phyloP scores from a whole-genome alignment of 2,113 vertebrate genomes.

The Pelmatolapia mariae region DNA sequence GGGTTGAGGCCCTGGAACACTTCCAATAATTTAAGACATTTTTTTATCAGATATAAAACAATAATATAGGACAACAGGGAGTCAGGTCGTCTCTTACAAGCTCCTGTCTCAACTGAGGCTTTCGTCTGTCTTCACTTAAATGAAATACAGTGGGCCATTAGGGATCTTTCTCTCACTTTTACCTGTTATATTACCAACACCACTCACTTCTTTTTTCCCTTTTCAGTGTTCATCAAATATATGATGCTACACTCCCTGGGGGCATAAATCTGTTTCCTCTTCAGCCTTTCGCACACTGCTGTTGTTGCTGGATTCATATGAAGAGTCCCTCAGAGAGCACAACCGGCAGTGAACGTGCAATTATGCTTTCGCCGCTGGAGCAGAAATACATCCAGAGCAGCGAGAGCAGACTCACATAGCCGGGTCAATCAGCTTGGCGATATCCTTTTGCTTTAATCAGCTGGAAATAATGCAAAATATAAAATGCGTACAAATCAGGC shows the following conservation, averaged over 20 bases:
- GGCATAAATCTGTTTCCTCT: neutral
- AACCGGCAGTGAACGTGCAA: neutral
- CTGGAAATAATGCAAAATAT: neutral
- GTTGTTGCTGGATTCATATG: neutral
- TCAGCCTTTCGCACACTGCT: neutral
- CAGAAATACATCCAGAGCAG: neutral
- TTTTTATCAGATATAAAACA: neutral
- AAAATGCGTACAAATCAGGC: neutral
- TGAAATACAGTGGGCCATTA: neutral
- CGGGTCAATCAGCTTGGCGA: neutral
- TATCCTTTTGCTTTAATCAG: neutral
- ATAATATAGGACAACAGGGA: neutral
- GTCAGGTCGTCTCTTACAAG: neutral
- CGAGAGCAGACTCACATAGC: neutral
- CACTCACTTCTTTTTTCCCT: neutral
- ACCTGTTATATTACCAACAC: neutral
- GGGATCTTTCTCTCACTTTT: neutral
- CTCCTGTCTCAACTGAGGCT: neutral
- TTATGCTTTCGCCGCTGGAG: neutral
- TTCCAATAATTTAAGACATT: neutral
- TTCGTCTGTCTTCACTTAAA: neutral
- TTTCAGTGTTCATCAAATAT: neutral
- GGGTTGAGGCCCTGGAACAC: neutral
- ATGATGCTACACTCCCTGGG: neutral
- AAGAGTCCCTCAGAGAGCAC: neutral